Evolutionary conservation across 2,888 invertebrate genomes (phyloP).

Genomic region (Idaea straminata): DNA sequence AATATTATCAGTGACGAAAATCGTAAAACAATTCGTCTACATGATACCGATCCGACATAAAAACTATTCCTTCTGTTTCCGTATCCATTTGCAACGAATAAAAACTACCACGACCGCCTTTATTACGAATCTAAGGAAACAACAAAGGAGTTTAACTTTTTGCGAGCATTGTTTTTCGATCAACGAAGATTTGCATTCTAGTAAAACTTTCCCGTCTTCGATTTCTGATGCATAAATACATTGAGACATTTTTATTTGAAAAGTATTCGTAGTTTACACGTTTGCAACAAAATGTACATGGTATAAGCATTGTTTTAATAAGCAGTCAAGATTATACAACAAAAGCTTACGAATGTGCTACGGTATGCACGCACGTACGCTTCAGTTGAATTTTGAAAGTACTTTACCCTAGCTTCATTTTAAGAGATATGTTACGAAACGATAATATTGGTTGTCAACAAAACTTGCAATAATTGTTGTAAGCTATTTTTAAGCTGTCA

Average conservation of each 20-base stretch:
- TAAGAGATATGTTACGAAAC: too few relatives aligned
- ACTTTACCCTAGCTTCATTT: too few relatives aligned
- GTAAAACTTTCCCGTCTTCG: background rate
- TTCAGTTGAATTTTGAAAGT: too few relatives aligned
- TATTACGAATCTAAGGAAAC: conserved; percentile 1
- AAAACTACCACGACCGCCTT: conserved; percentile 1
- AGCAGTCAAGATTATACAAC: too few relatives aligned
- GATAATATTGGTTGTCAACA: too few relatives aligned
- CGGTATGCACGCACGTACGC: too few relatives aligned
- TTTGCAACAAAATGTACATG: background rate
- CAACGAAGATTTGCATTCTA: background rate
- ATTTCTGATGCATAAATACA: background rate
- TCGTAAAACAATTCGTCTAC: background rate
- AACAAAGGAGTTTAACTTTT: background rate
- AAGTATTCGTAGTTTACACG: background rate
- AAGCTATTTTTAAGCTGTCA: too few relatives aligned
- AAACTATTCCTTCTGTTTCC: background rate
- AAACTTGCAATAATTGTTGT: too few relatives aligned
- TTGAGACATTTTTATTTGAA: conserved; percentile 1
- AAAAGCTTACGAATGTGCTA: too few relatives aligned
- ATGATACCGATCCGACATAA: background rate
- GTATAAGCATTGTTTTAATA: background rate
- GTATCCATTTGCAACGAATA: background rate
- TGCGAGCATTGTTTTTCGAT: conserved; percentile 1
- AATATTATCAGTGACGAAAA: background rate